Conservation (phyloP, 2,888 invertebrate species). For the Ischnus inquisitorius region DNA sequence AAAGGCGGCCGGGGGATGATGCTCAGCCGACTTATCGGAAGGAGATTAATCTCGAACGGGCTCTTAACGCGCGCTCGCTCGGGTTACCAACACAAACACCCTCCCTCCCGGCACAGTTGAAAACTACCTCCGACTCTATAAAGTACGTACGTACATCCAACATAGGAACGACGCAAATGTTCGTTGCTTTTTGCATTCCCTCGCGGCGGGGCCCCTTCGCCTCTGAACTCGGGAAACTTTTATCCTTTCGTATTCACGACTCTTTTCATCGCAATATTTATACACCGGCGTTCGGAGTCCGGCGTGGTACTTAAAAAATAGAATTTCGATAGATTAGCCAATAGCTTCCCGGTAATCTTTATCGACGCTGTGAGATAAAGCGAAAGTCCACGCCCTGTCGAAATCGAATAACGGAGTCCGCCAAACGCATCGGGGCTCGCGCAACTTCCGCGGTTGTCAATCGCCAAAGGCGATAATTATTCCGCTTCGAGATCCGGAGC, state of each 20-base stretch:
- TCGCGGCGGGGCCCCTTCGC: background rate
- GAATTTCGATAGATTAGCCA: no score
- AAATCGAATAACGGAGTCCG: background rate
- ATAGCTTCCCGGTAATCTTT: no score
- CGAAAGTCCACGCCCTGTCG: background rate
- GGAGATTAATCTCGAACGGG: conserved; percentile 65
- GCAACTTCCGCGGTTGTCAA: conserved; percentile 32
- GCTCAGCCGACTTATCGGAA: conserved; percentile 65
- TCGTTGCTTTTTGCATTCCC: background rate
- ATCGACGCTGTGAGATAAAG: no score
- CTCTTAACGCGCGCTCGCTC: conserved; percentile 43
- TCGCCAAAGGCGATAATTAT: conserved; percentile 65
- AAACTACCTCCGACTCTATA: background rate
- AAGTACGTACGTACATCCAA: background rate
- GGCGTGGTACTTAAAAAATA: background rate
- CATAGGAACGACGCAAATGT: conserved; percentile 1
- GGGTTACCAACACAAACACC: conserved; percentile 47
- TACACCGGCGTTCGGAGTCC: background rate
- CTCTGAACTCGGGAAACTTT: background rate
- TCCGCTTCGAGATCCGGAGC: conserved; percentile 37
- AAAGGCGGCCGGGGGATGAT: conserved; percentile 5
- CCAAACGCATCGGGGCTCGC: conserved; percentile 7
- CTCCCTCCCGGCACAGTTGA: background rate
- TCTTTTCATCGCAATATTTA: background rate
- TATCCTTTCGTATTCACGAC: conserved; percentile 5